Evolutionary conservation across 2,113 vertebrate genomes (phyloP).

Genomic region (Elachura formosa): DNA sequence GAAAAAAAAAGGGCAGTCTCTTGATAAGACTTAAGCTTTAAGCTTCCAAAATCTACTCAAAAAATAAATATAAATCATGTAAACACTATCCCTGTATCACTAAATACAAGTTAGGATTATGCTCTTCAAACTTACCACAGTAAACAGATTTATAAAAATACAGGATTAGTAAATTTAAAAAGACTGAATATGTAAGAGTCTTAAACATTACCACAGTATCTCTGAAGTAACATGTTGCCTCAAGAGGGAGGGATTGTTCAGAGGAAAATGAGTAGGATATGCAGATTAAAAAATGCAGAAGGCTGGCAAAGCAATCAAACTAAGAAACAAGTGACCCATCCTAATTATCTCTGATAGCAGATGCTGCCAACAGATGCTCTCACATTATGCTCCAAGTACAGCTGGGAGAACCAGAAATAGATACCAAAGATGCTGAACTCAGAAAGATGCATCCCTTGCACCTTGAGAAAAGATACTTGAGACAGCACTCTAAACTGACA

Average conservation of each 20-base stretch:
- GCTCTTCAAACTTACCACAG: neutral
- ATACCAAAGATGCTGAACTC: neutral
- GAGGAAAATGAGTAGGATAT: neutral
- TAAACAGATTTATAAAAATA: neutral
- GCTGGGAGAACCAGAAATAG: neutral
- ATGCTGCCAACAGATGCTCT: slow-evolving; percentile 47
- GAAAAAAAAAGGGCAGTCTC: neutral
- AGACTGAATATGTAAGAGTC: neutral
- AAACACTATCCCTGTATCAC: neutral
- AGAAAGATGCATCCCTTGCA: neutral
- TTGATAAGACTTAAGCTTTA: neutral
- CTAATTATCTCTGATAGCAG: slow-evolving; percentile 39
- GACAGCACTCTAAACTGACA: neutral
- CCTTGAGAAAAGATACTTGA: neutral
- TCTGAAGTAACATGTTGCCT: neutral
- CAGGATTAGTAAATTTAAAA: neutral
- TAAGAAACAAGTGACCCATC: slow-evolving; percentile 25
- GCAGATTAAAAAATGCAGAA: neutral
- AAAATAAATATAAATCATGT: neutral
- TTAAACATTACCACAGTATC: neutral
- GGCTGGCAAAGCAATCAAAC: neutral
- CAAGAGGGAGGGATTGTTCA: neutral
- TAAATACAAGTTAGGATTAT: neutral
- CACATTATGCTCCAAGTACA: slow-evolving; percentile 14
- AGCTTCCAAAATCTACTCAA: neutral